Conservation (phyloP, 2,113 vertebrate species). For the Laticauda laticaudata region DNA sequence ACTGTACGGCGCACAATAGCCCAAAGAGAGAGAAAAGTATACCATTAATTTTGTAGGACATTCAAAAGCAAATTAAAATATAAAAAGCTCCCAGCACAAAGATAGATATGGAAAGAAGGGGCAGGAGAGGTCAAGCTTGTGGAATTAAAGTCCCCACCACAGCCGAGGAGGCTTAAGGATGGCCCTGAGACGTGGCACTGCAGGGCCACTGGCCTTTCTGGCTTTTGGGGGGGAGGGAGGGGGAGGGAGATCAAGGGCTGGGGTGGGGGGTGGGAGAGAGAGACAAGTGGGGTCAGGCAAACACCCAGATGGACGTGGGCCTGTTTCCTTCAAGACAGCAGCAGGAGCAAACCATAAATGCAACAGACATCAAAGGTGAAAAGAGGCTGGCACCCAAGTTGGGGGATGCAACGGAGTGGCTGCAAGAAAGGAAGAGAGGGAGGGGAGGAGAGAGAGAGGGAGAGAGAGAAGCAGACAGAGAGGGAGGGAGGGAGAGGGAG, state of each 20-base stretch:
- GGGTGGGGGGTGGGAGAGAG: neutral
- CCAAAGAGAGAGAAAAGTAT: conserved; percentile 24
- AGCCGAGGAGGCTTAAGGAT: conserved; percentile 27
- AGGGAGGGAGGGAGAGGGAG: too few species aligned
- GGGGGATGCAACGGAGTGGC: neutral
- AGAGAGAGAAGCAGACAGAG: too few species aligned
- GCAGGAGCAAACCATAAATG: conserved; percentile 9
- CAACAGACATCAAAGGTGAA: neutral
- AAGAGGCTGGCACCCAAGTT: neutral
- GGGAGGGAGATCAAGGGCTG: too few species aligned
- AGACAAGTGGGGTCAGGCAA: neutral
- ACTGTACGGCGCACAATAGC: conserved; percentile 69
- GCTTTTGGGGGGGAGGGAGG: neutral
- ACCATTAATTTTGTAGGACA: conserved; percentile 66
- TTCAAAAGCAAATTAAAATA: conserved; percentile 74
- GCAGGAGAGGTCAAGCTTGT: conserved; percentile 45
- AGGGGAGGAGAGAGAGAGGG: too few species aligned
- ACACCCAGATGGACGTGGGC: neutral
- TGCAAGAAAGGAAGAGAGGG: accelerated
- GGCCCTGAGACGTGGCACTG: neutral
- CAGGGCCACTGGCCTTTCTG: neutral
- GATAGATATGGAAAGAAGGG: conserved; percentile 56
- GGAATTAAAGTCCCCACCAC: conserved; percentile 54
- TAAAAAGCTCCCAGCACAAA: conserved; percentile 68
- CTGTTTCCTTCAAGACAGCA: neutral